Percentiles rank a stretch among this genome's conserved stretches.
Evolutionary conservation across 2,888 invertebrate genomes (phyloP).

Genomic region (Bedellia somnulentella): DNA sequence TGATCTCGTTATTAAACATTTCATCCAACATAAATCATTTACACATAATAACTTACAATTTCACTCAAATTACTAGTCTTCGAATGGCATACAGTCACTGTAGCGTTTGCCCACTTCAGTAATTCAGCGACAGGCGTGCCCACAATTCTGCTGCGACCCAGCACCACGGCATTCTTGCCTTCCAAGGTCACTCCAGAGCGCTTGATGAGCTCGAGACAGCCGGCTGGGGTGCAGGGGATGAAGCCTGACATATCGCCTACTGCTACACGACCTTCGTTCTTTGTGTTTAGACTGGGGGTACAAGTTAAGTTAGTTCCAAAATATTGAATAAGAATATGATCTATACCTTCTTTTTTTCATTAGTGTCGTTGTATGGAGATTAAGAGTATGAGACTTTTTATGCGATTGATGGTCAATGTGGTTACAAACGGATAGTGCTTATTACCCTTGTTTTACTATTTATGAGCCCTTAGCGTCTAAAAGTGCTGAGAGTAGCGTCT

Average conservation of each 20-base stretch:
- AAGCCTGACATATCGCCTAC: slow-evolving; percentile 89
- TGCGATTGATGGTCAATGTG: no score
- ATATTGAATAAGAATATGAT: no score
- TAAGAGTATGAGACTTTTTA: no score
- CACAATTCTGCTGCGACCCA: slow-evolving; percentile 97
- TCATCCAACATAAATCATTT: no score
- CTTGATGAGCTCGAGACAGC: slow-evolving; percentile 90
- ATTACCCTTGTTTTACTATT: no score
- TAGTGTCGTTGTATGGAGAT: no score
- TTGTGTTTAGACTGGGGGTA: slow-evolving; percentile 72
- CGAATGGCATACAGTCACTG: slow-evolving; percentile 96
- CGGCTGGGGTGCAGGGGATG: slow-evolving; percentile 95
- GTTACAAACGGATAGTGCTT: no score
- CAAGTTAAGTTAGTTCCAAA: no score
- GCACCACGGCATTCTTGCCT: slow-evolving; percentile 87
- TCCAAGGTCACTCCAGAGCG: slow-evolving; percentile 74
- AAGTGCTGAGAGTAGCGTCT: no score
- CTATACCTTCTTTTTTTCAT: no score
- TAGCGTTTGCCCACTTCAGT: slow-evolving; percentile 95
- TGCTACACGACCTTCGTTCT: slow-evolving; percentile 91
- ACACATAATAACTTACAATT: slow-evolving; percentile 61
- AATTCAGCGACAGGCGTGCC: slow-evolving; percentile 94
- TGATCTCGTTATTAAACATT: no score
- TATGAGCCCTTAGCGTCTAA: no score
- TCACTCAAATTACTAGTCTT: slow-evolving; percentile 81